phyloP scores from a whole-genome alignment of 92 coral and sea anemone genomes.

The Palythoa caribaeorum region DNA sequence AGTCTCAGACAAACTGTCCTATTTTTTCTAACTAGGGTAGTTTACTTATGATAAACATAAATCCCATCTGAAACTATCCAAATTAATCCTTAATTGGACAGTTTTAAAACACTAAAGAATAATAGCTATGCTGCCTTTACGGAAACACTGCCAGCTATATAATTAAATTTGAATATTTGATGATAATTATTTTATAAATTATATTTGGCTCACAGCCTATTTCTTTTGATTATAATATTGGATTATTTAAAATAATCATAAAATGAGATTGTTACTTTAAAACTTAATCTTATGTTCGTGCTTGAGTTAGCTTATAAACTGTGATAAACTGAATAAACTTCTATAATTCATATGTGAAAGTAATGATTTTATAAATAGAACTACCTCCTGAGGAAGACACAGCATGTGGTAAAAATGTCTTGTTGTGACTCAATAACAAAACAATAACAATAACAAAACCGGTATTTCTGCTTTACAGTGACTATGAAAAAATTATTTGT shows the following conservation, averaged over 20 bases:
- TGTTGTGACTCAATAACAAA: not conserved
- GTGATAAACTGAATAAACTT: conserved; percentile 2
- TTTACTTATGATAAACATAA: not conserved
- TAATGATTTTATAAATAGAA: not conserved
- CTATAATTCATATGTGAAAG: conserved; percentile 7
- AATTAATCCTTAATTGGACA: no score
- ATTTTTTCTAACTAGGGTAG: not conserved
- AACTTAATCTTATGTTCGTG: not conserved
- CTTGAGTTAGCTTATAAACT: conserved; percentile 10
- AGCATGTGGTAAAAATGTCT: not conserved
- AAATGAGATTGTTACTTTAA: conserved; percentile 7
- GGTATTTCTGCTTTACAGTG: not conserved
- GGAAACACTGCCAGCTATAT: not conserved
- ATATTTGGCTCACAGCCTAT: no score
- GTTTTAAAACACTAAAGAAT: no score
- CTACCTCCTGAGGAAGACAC: not conserved
- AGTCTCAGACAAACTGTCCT: conserved; percentile 1
- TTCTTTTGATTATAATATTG: no score
- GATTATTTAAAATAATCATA: no score
- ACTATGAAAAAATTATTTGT: conserved; percentile 8
- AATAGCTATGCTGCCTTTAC: conserved; percentile 1
- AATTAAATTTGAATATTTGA: not conserved
- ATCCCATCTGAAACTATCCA: not conserved
- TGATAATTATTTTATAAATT: no score
- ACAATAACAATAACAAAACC: conserved; percentile 11